phyloP scores from a whole-genome alignment of 2,888 invertebrate genomes.

The Campoplex capitator region DNA sequence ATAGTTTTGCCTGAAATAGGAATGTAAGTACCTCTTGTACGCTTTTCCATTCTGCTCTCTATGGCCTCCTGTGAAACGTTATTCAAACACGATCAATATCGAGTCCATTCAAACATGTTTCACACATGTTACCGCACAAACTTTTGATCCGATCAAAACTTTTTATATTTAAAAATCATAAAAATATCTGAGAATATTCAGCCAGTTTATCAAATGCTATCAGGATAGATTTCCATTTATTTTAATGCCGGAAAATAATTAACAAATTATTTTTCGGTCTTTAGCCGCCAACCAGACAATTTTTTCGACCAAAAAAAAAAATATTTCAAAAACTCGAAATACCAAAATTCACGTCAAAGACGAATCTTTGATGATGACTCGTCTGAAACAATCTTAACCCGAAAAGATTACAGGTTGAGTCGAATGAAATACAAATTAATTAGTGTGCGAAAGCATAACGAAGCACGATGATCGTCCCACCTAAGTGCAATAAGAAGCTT shows the following conservation, averaged over 20 bases:
- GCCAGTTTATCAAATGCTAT: neutral
- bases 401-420: neutral
- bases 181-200: neutral
- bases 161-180: neutral
- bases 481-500: conserved; percentile 13
- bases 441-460: neutral
- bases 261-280: neutral
- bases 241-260: neutral
- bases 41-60: conserved; percentile 94
- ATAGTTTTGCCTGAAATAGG: conserved; percentile 93
- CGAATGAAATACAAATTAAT: neutral
- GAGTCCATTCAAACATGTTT: neutral
- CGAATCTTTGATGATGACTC: no score
- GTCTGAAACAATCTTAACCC: no score
- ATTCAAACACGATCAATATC: neutral
- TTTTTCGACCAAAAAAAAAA: neutral
- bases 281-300: no score
- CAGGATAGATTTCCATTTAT: neutral
- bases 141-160: neutral
- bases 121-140: neutral
- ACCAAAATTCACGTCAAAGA: no score
- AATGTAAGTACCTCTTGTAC: conserved; percentile 93
- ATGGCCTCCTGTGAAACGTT: conserved; percentile 89
- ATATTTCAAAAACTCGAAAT: no score
- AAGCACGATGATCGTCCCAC: neutral